Evolutionary conservation across 1,140 invertebrate species (phyloP), one percentile per base, ranked within the genome.

Genomic region (Brachionus manjavacas): DNA sequence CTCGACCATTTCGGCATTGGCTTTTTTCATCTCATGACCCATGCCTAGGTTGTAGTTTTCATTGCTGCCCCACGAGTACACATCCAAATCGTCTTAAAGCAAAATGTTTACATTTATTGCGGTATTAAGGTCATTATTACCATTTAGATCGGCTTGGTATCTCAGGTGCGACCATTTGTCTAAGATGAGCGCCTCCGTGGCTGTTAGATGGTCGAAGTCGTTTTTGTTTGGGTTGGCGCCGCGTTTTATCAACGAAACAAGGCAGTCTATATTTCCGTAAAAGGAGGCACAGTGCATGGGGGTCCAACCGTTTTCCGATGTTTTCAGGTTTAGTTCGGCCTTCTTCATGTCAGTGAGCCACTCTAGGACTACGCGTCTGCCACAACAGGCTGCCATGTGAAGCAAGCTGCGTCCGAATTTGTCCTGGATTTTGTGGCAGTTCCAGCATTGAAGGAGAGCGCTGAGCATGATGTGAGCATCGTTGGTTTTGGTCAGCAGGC

Each of bases 251-350:
- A 94, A 88, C 31, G 90, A 87, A 64, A 93, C 91, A 72, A 93
- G 92, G 14, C 91, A 89, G 85, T 92, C 88, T 85, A 94, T 91
- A 85, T 94, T 93, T 1, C 93, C 93, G 90, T 93, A 94, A 88
- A 93, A 94, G 31, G 94, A 89, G 85, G 93, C 93, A 85, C 93
- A 89, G 88, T 94, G 94, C 16, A 94, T 88, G 0, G 93, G 90
- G 14, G 93, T 94, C 88, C 93, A 94, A 0, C 93, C 93, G 23
- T 93, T 94, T 88, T 94, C 93, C 0, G 87, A 85, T 88, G 94
- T 93, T 85, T 91, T 91, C 0, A 88, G 88, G 88, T 93, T 92
- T 1, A 92, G 86, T 86, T 92, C 91, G 1, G 91, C 90, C 74
- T 92, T 89, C 49, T 91, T 91, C 60, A 91, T 90, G 76, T 88